Base-by-base conservation (phyloP, 2,888 invertebrate genomes). In the Nesidiocoris tenuis region DNA sequence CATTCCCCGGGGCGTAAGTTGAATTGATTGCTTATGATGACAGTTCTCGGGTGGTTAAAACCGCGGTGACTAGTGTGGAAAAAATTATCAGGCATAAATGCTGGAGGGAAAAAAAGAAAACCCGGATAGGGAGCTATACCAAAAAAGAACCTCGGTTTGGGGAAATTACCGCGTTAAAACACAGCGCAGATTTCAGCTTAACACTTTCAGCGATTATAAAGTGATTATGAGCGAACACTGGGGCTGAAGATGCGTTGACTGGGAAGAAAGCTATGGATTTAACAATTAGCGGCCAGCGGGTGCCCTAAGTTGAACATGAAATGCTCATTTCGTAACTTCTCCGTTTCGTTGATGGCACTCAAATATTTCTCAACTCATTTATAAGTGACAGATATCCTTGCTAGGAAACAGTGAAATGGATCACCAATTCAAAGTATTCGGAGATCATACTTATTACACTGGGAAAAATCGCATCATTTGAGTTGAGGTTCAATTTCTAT, bases 241-340 rank as follows among this genome's bases (percentile, higher is more conserved):
- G 67, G 55, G 22, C n/a, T 7, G 67, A 18, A 18, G 65, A 1
- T 16, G 22, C 23, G 5, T 7, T 7, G 39, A 3, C 12, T 39
- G 66, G 66, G 66, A 67, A 67, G 67, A 67, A 67, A 67, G 67
- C 67, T 67, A 67, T 67, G 67, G 67, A 67, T 67, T 67, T 55
- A 67, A 67, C 67, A 67, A 67, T 67, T 67, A 67, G 67, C 22
- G 55, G 67, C 19, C 16, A 55, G 56, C n/a, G 2, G 65, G 65
- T 39, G 39, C 39, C 5, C n/a, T n/a, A 12, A 12, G 39, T 19
- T 39, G 19, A 65, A 65, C 65, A 65, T 65, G 39, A 39, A 39
- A 65, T 39, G 19, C 65, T 39, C 39, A 65, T 65, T 65, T 39
- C 25, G 39, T 16, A 18, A 19, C 39, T 65, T 39, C 65, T n/a